A percentile compares a stretch with the other conserved stretches of the same genome.
These are phyloP conservation scores for crab-eating macaque (Macaca fascicularis) DNA, from an alignment of 2,113 vertebrate genomes.

Conservation along the genomic window T2T-MFA8v1.1 NC_088381.1:69413501-69414000, in stretches of 20 bases:
- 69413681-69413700: rapidly evolving
- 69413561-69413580: background rate
- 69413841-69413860: background rate
- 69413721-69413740: slow-evolving; percentile 59
- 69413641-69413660: background rate
- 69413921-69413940: slow-evolving; percentile 70
- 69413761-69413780: background rate
- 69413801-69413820: background rate
- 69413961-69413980: slow-evolving; percentile 57
- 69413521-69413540: slow-evolving; percentile 59
- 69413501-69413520: background rate
- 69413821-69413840: slow-evolving; percentile 44
- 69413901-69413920: background rate
- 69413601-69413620: background rate
- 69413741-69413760: slow-evolving; percentile 48
- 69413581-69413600: background rate
- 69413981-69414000: background rate
- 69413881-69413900: background rate
- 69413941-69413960: slow-evolving; percentile 73
- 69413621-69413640: background rate
- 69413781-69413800: background rate
- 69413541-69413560: background rate
- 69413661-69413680: rapidly evolving
- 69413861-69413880: background rate
- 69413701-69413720: background rate